Evolutionary conservation across 2,113 vertebrate species (phyloP).

Genomic region (Perognathus longimembris): DNA sequence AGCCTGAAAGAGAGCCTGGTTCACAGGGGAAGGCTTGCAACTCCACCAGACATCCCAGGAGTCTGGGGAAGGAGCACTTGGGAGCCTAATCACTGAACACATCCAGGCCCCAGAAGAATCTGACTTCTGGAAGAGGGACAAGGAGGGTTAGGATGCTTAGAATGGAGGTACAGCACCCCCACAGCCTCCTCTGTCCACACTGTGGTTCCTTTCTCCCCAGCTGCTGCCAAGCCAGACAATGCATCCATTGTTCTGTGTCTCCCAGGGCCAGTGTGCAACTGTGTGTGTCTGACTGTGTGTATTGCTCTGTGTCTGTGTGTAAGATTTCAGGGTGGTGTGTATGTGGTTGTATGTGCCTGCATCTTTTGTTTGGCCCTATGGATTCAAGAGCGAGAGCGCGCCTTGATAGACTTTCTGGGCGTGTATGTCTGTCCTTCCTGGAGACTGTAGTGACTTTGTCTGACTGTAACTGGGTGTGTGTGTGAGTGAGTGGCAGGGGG

Average conservation of each 20-base stretch:
- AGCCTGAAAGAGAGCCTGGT: background rate
- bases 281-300: constrained; percentile 76
- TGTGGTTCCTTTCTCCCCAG: constrained; percentile 76
- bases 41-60: background rate
- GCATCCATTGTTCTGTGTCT: constrained; percentile 80
- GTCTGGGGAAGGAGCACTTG: background rate
- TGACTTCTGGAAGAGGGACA: constrained; percentile 40
- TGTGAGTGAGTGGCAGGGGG: background rate
- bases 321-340: constrained; percentile 65
- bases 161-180: background rate
- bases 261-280: constrained; percentile 73
- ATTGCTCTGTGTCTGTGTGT: constrained; percentile 63
- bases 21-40: background rate
- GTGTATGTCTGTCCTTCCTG: constrained; percentile 35
- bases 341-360: constrained; percentile 16
- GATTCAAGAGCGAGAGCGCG: constrained; percentile 22
- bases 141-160: constrained; percentile 33
- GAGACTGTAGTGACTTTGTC: constrained; percentile 52
- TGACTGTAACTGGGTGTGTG: background rate
- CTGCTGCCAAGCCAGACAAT: constrained; percentile 70
- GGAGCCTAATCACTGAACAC: background rate
- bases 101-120: constrained; percentile 41
- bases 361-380: constrained; percentile 22
- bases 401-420: constrained; percentile 57
- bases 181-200: constrained; percentile 52